A percentile compares a stretch with the other conserved stretches of the same genome.
Evolutionary conservation across 2,888 invertebrate species (phyloP).

Genomic region (Andrena minutula): DNA sequence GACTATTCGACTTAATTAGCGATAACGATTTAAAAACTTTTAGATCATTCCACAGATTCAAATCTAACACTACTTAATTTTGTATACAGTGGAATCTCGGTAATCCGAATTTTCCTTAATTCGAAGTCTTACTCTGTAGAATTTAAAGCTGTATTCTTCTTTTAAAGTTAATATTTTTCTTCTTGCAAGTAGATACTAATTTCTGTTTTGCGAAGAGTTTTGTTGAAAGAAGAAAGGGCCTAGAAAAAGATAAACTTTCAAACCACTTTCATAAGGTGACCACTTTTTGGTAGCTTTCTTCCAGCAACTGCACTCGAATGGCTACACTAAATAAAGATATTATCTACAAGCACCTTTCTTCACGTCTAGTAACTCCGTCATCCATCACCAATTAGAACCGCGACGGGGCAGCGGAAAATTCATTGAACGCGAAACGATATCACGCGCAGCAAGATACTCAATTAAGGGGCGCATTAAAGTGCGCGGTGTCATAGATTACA

Average conservation of each 20-base stretch:
- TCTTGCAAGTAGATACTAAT: too few relatives aligned
- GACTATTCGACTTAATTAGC: neutral
- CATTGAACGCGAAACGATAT: slow-evolving; percentile 4
- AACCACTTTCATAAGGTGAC: neutral
- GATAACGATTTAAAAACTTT: too few relatives aligned
- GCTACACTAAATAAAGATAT: neutral
- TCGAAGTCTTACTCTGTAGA: too few relatives aligned
- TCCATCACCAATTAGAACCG: neutral
- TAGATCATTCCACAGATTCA: too few relatives aligned
- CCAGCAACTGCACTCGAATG: neutral
- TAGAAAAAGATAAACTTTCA: neutral
- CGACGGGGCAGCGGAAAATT: neutral
- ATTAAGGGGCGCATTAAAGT: slow-evolving; percentile 34
- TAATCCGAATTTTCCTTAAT: too few relatives aligned
- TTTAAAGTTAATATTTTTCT: too few relatives aligned
- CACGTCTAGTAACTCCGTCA: neutral
- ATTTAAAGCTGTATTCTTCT: too few relatives aligned
- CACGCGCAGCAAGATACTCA: slow-evolving; percentile 11
- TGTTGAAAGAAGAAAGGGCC: too few relatives aligned
- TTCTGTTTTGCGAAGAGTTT: too few relatives aligned
- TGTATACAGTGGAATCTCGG: too few relatives aligned
- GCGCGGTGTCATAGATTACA: slow-evolving; percentile 46
- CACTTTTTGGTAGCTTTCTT: neutral
- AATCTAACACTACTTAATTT: too few relatives aligned
- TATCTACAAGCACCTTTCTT: neutral